A percentile compares a stretch with the other conserved stretches of the same genome.
These are phyloP conservation scores for Auanema freiburgensis DNA, from an alignment of 2,888 invertebrate genomes.

Conservation along the genomic window DNA sequence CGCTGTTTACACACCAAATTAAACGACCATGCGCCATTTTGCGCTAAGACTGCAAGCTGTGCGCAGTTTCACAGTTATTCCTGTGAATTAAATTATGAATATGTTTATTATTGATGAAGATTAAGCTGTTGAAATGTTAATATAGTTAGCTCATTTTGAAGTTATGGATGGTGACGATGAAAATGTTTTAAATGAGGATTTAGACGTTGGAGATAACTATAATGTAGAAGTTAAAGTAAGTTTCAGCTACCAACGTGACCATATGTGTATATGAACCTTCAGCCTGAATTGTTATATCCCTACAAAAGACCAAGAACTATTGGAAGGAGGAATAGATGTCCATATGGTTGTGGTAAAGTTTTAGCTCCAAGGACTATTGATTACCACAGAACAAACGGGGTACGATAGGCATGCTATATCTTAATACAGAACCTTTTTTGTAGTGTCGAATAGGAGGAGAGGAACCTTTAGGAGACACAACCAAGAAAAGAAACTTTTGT, in stretches of 20 bases:
- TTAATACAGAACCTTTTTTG: not conserved
- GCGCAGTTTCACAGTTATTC: too few relatives aligned
- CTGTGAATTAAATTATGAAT: too few relatives aligned
- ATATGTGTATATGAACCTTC: not conserved
- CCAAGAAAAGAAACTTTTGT: constrained; percentile 38
- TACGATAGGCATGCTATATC: constrained; percentile 11
- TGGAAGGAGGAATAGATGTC: constrained; percentile 35
- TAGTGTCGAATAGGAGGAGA: constrained; percentile 28
- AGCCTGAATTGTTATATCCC: constrained; percentile 1
- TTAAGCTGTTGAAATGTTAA: too few relatives aligned
- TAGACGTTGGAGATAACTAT: constrained; percentile 13
- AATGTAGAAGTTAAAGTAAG: constrained; percentile 8
- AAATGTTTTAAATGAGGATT: constrained; percentile 11
- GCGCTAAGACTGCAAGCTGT: too few relatives aligned
- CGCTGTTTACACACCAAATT: too few relatives aligned
- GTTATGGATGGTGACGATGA: constrained; percentile 9
- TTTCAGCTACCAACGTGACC: not conserved
- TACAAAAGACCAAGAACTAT: not conserved
- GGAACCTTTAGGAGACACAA: constrained; percentile 25
- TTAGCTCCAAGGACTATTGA: constrained; percentile 44
- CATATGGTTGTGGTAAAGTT: constrained; percentile 45
- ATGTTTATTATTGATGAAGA: too few relatives aligned
- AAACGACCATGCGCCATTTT: too few relatives aligned
- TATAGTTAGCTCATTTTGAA: too few relatives aligned
- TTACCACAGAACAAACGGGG: constrained; percentile 47